phyloP scores from a whole-genome alignment of 2,888 invertebrate species.

The Antitype chi region DNA sequence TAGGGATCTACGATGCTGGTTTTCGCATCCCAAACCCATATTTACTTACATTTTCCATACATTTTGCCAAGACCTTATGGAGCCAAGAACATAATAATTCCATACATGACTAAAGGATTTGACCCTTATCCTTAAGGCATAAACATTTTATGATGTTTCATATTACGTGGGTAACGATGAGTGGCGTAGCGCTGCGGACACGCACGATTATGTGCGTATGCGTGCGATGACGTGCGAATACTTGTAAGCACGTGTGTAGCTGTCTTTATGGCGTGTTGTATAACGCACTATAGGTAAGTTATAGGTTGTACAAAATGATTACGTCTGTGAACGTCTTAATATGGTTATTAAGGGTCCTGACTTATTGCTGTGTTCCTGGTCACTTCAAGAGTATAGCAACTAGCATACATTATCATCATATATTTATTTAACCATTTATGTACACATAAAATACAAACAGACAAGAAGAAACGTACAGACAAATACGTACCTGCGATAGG shows the following conservation, averaged over 20 bases:
- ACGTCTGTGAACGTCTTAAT: neutral
- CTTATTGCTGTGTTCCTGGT: neutral
- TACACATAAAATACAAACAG: too few species aligned
- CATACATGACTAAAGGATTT: slow-evolving; percentile 38
- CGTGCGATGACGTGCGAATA: slow-evolving; percentile 28
- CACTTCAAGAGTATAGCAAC: neutral
- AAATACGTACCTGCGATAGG: too few species aligned
- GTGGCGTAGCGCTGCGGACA: slow-evolving; percentile 39
- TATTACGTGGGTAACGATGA: slow-evolving; percentile 56
- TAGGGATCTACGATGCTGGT: too few species aligned
- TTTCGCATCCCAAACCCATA: neutral
- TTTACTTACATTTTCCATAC: slow-evolving; percentile 3
- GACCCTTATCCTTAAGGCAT: slow-evolving; percentile 42
- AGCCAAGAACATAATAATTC: slow-evolving; percentile 32
- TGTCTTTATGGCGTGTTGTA: slow-evolving; percentile 4
- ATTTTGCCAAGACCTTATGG: neutral
- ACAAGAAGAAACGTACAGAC: too few species aligned
- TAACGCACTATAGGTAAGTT: slow-evolving; percentile 16
- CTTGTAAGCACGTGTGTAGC: slow-evolving; percentile 19
- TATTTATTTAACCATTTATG: too few species aligned
- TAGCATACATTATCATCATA: neutral
- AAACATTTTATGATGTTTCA: slow-evolving; percentile 58
- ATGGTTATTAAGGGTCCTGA: neutral
- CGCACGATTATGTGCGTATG: slow-evolving; percentile 6
- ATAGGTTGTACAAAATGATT: slow-evolving; percentile 1